A percentile compares a stretch with the other conserved stretches of the same genome.
Evolutionary conservation across 2,888 invertebrate genomes (phyloP).

Genomic region (Melipona beecheii): DNA sequence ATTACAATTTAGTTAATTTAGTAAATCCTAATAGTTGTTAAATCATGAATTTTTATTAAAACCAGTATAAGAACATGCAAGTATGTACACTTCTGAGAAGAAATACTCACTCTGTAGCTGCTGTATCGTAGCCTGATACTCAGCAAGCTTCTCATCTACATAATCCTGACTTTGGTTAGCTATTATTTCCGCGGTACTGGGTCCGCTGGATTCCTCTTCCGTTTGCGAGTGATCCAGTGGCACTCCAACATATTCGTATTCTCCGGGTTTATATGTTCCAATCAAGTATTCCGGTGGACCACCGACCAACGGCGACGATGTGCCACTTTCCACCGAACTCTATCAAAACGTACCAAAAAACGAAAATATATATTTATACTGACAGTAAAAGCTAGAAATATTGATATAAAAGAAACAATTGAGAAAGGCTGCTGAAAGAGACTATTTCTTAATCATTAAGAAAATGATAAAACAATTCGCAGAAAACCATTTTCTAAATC

Average conservation of each 20-base stretch:
- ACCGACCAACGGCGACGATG: conserved; percentile 77
- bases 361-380: not conserved
- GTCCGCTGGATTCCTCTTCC: conserved; percentile 91
- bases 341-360: not conserved
- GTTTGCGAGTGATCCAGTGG: conserved; percentile 90
- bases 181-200: conserved; percentile 95
- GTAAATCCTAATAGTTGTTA: too few species aligned
- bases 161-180: conserved; percentile 97
- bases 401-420: not conserved
- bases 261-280: conserved; percentile 85
- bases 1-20: too few species aligned
- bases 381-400: not conserved
- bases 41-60: not conserved
- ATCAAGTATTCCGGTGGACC: conserved; percentile 82
- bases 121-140: conserved; percentile 96
- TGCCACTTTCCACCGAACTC: conserved; percentile 77
- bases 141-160: conserved; percentile 96
- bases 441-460: not conserved
- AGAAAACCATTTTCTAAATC: not conserved
- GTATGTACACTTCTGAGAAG: not conserved
- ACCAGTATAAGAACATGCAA: not conserved
- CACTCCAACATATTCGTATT: conserved; percentile 90
- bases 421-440: too few species aligned
- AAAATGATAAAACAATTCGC: not conserved
- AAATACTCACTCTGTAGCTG: conserved; percentile 88